A percentile compares a stretch with the other conserved stretches of the same genome.
These are phyloP conservation scores for Melanchra persicariae DNA, from an alignment of 2,888 invertebrate species.

Conservation along the genomic window DNA sequence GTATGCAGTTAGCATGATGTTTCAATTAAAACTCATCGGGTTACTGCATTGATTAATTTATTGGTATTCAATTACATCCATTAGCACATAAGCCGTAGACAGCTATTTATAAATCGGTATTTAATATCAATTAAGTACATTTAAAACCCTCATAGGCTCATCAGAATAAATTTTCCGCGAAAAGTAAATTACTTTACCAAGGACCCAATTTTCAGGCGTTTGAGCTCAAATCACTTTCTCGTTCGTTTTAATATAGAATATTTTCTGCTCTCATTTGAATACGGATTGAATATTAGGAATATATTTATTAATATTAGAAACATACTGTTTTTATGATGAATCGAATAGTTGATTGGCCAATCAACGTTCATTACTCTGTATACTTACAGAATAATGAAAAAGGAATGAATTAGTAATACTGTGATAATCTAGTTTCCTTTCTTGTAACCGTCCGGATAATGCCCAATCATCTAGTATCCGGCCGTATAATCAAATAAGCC, in stretches of 20 bases:
- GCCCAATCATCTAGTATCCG: neutral
- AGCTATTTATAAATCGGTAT: constrained; percentile 37
- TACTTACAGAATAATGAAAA: neutral
- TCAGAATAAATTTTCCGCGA: constrained; percentile 41
- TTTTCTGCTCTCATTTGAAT: constrained; percentile 45
- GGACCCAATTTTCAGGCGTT: constrained; percentile 54
- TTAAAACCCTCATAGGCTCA: constrained; percentile 31
- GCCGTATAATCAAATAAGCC: constrained; percentile 22
- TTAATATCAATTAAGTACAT: constrained; percentile 45
- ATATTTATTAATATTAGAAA: constrained; percentile 14
- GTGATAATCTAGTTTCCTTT: neutral
- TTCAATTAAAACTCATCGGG: constrained; percentile 38
- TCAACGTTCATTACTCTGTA: no score
- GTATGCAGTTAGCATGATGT: constrained; percentile 45
- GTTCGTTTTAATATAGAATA: constrained; percentile 54
- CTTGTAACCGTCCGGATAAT: constrained; percentile 3
- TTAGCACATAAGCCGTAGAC: constrained; percentile 38
- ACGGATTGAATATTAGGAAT: constrained; percentile 16
- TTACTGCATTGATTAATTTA: constrained; percentile 42
- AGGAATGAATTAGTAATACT: no score
- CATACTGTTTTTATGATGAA: constrained; percentile 5
- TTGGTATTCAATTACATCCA: constrained; percentile 53
- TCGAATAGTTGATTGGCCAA: neutral
- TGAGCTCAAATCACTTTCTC: constrained; percentile 46
- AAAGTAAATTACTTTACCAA: constrained; percentile 54